Percentiles rank a stretch among this genome's conserved stretches.
Evolutionary conservation across 2,113 vertebrate species (phyloP).

Genomic region (Hystrix cristata): DNA sequence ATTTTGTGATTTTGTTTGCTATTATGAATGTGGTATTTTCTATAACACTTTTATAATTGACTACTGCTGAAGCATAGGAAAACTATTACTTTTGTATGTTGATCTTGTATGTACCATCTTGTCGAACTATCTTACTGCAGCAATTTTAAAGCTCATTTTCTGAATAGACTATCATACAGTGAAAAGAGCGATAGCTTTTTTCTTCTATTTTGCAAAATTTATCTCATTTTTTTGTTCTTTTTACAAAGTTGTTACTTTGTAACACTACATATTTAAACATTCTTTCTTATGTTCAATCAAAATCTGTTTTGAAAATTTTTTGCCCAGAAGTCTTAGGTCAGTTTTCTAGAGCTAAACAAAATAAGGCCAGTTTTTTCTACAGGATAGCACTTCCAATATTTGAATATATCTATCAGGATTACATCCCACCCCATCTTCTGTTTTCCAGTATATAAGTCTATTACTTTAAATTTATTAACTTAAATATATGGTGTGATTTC

Average conservation of each 20-base stretch:
- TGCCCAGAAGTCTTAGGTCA: not conserved
- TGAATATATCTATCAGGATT: not conserved
- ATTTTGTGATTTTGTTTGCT: slow-evolving; percentile 30
- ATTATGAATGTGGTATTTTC: not conserved
- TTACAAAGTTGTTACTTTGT: slow-evolving; percentile 14
- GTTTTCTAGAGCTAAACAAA: slow-evolving; percentile 42
- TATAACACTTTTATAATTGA: not conserved
- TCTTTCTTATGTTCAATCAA: slow-evolving; percentile 14
- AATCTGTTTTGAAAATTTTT: slow-evolving; percentile 27
- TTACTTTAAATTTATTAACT: not conserved
- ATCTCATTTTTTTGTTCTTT: slow-evolving; percentile 29
- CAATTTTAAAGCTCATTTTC: slow-evolving; percentile 1
- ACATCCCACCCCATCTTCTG: not conserved
- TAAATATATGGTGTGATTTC: not conserved
- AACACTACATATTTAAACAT: slow-evolving; percentile 34
- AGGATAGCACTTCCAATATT: slow-evolving; percentile 25
- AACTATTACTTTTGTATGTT: slow-evolving; percentile 27
- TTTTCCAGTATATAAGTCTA: slow-evolving; percentile 23
- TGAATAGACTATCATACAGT: not conserved
- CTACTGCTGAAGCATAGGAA: not conserved
- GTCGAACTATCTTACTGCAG: not conserved
- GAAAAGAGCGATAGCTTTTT: slow-evolving; percentile 12
- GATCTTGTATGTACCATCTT: not conserved
- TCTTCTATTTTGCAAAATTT: slow-evolving; percentile 37
- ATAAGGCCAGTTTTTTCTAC: not conserved